phyloP scores from a whole-genome alignment of 2,888 invertebrate species.

The Ormyrus labotus region DNA sequence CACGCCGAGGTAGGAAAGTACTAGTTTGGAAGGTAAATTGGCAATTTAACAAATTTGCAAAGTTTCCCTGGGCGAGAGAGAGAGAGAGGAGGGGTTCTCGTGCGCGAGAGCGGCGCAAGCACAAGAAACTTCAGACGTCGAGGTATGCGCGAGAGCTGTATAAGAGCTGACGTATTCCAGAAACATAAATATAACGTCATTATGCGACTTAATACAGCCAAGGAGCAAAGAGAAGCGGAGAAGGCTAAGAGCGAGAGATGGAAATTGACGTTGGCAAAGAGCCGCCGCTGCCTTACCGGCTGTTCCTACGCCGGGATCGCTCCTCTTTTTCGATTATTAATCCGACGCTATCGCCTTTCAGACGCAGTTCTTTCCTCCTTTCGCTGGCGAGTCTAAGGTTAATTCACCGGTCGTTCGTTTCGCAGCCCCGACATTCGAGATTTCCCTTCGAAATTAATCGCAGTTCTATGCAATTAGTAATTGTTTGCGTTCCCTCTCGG shows the following conservation, averaged over 20 bases:
- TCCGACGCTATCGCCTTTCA: not conserved
- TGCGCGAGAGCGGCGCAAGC: constrained; percentile 5
- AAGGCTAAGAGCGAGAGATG: not conserved
- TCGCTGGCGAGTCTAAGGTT: no score
- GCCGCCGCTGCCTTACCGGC: no score
- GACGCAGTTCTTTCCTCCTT: no score
- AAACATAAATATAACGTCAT: constrained; percentile 58
- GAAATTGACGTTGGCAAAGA: constrained; percentile 4
- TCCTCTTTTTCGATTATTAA: not conserved
- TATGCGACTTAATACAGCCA: constrained; percentile 53
- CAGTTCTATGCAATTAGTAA: no score
- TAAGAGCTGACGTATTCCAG: constrained; percentile 51
- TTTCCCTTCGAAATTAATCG: no score
- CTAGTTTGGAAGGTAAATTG: constrained; percentile 74
- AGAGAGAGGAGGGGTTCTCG: constrained; percentile 38
- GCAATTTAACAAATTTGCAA: constrained; percentile 75
- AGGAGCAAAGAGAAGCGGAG: constrained; percentile 24
- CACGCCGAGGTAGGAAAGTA: constrained; percentile 50
- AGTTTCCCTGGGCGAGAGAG: constrained; percentile 60
- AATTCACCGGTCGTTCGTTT: no score
- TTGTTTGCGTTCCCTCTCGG: no score
- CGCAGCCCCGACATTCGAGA: no score
- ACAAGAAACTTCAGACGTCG: constrained; percentile 65
- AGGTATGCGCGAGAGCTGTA: constrained; percentile 37
- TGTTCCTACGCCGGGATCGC: no score